phyloP scores from a whole-genome alignment of 2,113 vertebrate species.

The Thinocorus orbignyianus region DNA sequence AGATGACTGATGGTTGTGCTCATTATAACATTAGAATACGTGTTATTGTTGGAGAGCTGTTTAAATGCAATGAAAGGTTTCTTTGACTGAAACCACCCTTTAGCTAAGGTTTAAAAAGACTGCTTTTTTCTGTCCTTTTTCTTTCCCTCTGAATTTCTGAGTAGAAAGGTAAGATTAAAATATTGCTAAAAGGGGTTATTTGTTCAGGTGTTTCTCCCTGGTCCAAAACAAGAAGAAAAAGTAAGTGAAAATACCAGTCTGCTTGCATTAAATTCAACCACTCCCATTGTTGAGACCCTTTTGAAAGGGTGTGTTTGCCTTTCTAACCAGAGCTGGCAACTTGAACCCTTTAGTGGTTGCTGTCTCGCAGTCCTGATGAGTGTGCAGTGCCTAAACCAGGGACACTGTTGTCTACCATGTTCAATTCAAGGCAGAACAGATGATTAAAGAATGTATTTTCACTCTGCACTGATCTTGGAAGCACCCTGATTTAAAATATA shows the following conservation, averaged over 20 bases:
- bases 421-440: not conserved
- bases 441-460: not conserved
- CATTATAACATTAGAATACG: too few relatives aligned
- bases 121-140: not conserved
- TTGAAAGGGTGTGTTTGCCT: not conserved
- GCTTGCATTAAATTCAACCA: not conserved
- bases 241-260: not conserved
- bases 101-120: not conserved
- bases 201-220: not conserved
- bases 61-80: not conserved
- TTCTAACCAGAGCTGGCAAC: not conserved
- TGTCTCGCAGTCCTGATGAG: not conserved
- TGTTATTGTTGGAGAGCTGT: not conserved
- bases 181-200: not conserved
- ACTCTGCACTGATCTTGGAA: not conserved
- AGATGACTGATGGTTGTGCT: not conserved
- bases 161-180: not conserved
- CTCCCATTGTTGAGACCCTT: not conserved
- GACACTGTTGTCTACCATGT: rapidly evolving
- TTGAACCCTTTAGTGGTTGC: not conserved
- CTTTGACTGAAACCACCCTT: not conserved
- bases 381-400: not conserved
- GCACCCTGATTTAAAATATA: not conserved
- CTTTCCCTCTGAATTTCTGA: not conserved
- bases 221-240: not conserved